Evolutionary conservation across 1,140 invertebrate genomes (phyloP).

Genomic region (Listronotus bonariensis): DNA sequence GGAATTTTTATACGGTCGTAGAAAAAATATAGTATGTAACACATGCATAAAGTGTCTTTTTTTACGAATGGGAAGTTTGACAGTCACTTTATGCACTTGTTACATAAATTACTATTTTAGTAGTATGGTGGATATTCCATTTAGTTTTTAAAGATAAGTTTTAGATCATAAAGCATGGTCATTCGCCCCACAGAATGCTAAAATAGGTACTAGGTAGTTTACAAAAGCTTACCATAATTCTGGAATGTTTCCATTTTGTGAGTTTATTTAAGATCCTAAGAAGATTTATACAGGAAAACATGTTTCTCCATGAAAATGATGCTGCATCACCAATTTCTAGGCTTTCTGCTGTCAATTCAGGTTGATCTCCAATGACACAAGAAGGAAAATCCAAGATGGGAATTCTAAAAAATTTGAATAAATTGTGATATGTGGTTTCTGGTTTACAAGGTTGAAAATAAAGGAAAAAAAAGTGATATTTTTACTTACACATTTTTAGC

Average conservation of each 20-base stretch:
- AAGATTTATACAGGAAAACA: slow-evolving; percentile 98
- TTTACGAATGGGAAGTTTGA: too few species aligned
- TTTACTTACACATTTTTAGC: slow-evolving; percentile 84
- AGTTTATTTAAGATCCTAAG: slow-evolving; percentile 97
- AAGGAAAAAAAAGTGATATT: neutral
- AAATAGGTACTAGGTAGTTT: slow-evolving; percentile 16
- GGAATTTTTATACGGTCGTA: too few species aligned
- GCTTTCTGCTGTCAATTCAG: slow-evolving; percentile 86
- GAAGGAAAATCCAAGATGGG: slow-evolving; percentile 94
- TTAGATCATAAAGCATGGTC: neutral
- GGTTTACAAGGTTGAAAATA: too few species aligned
- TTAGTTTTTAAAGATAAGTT: neutral
- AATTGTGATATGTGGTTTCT: too few species aligned
- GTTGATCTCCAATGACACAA: slow-evolving; percentile 95
- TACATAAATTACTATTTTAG: too few species aligned
- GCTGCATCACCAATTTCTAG: slow-evolving; percentile 88
- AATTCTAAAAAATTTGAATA: slow-evolving; percentile 64
- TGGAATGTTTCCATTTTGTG: slow-evolving; percentile 99
- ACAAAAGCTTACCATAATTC: slow-evolving; percentile 81
- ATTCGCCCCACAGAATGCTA: neutral
- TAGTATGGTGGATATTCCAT: neutral
- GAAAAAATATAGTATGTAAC: too few species aligned
- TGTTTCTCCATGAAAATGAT: slow-evolving; percentile 94
- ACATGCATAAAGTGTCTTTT: too few species aligned
- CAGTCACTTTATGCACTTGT: too few species aligned